Evolutionary conservation across 1,140 invertebrate genomes (phyloP).

Genomic region (Pygmarrhopalites habei): DNA sequence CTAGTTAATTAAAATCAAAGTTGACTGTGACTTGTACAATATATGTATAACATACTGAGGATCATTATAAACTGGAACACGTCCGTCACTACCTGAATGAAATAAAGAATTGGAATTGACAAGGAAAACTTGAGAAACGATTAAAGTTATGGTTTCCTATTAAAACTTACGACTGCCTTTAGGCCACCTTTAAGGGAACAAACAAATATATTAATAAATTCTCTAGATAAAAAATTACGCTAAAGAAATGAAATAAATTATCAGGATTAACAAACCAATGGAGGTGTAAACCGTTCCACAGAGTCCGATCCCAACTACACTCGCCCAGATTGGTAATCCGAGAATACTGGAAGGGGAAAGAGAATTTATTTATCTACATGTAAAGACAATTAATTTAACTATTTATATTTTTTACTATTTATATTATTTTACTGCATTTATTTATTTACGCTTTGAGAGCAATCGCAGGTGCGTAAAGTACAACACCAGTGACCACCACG

Average conservation of each 20-base stretch:
- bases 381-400: no score
- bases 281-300: constrained; percentile 30
- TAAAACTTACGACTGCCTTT: background rate
- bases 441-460: constrained; percentile 23
- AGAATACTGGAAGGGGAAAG: no score
- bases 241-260: no score
- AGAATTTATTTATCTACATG: no score
- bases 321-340: constrained; percentile 33
- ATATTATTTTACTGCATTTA: no score
- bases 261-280: no score
- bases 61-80: constrained; percentile 37
- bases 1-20: background rate
- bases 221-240: no score
- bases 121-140: constrained; percentile 44
- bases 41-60: background rate
- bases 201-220: no score
- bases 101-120: no score
- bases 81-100: no score
- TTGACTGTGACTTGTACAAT: background rate
- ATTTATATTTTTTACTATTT: no score
- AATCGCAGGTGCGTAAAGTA: constrained; percentile 33
- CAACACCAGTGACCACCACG: constrained; percentile 33
- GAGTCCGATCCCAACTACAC: constrained; percentile 25
- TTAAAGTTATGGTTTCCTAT: background rate
- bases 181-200: no score